Conservation (phyloP, 2,888 invertebrate genomes). For the Scrobipalpa costella region DNA sequence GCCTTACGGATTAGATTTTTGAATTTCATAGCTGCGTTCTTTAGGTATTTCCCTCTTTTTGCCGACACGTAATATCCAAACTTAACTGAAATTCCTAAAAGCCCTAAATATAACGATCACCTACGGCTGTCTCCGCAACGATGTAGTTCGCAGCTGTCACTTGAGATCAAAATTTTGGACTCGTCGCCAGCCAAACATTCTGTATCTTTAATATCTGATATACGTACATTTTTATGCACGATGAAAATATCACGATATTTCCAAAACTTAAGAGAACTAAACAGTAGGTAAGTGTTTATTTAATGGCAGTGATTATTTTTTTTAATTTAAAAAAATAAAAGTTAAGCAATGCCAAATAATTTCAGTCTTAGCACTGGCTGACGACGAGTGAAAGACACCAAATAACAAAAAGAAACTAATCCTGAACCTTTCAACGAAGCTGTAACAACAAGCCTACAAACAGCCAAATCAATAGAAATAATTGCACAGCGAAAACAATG, state of each 20-base stretch:
- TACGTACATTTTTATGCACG: not conserved
- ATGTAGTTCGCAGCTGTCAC: conserved; percentile 72
- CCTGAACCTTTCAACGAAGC: conserved; percentile 56
- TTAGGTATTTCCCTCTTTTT: conserved; percentile 45
- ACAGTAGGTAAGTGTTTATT: not conserved
- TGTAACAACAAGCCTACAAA: conserved; percentile 62
- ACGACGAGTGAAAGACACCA: conserved; percentile 24
- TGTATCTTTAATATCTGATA: not conserved
- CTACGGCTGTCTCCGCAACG: conserved; percentile 65
- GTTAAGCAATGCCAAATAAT: not conserved
- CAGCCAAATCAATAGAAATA: conserved; percentile 56
- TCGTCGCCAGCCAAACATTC: conserved; percentile 42
- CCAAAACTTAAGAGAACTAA: too few species aligned
- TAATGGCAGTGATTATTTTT: not conserved
- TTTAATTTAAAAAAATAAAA: not conserved
- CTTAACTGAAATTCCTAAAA: conserved; percentile 64
- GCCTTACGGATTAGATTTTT: conserved; percentile 39
- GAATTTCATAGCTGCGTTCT: conserved; percentile 47
- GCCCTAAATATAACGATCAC: conserved; percentile 66
- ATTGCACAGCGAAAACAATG: conserved; percentile 17
- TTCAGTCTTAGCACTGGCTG: conserved; percentile 23
- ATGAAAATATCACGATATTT: too few species aligned
- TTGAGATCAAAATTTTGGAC: conserved; percentile 77
- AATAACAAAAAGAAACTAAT: conserved; percentile 49
- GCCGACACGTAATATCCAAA: conserved; percentile 73